Base-by-base conservation (phyloP, 64 coral and sea anemone species). In the Montipora foliosa region DNA sequence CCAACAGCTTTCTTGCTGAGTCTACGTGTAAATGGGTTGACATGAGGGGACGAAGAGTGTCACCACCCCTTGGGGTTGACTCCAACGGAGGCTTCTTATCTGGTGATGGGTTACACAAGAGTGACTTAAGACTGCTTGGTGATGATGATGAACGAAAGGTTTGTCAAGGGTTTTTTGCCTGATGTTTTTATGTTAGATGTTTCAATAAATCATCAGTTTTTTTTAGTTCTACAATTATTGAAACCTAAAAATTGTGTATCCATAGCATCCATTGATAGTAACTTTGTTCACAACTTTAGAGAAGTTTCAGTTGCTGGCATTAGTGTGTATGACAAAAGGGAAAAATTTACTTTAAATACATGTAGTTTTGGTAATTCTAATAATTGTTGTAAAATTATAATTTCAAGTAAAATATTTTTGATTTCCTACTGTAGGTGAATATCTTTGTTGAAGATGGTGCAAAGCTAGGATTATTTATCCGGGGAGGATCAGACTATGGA, bases 61-160 rank as follows among this genome's bases (percentile, higher is more conserved):
- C 84, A 1, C 92, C 98, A 15, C 98, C 98, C 11, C 92, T 95
- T 71, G 88, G 93, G 20, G 89, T 96, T 47, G 96, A 95, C 45
- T 93, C 90, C 16, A 90, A 76, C 76, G 95, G 95, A 67, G 70
- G 89, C 20, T 75, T 85, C 14, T 79, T 93, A 47, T 79, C 84
- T 22, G 84, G 67, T 66, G 95, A 94, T 74, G 84, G 94, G 13
- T 93, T 96, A 53, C 90, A 98, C n/a, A 95, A 91, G 70, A 99
- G 98, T 95, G 98, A 99, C 46, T 83, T 99, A 70, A 76, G 98
- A 46, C 83, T 99, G 74, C 89, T 99, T n/a, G 98, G 95, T 87
- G 98, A 94, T 87, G 98, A 99, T 92, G 98, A 99, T 95, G 98
- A 99, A 62, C 87, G 98, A 78, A 99, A 99, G 95, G 98, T 99